These are phyloP conservation scores for Arbacia lixula DNA, from an alignment of 53 echinoderm and acorn worm genomes.

Conservation along the genomic window DNA sequence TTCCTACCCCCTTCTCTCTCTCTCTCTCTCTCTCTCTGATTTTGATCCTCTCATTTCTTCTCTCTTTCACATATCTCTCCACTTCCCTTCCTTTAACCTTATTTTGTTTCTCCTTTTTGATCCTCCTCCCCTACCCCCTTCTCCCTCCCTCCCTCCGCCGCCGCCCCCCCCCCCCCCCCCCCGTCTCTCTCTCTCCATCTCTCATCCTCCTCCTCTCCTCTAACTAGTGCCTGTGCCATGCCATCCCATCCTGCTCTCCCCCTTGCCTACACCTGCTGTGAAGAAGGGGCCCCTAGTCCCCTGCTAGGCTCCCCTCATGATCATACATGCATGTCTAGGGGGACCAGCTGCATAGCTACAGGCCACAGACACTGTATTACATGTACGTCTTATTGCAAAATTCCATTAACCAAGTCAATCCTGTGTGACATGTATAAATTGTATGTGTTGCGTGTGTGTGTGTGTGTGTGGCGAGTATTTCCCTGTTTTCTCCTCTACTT, in stretches of 20 bases:
- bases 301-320: constrained; percentile 19
- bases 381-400: constrained; percentile 44
- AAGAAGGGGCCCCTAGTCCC: constrained; percentile 5
- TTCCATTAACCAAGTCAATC: constrained; percentile 24
- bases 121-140: neutral
- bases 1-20: neutral
- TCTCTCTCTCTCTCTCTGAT: neutral
- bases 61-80: neutral
- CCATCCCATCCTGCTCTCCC: neutral
- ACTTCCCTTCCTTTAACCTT: neutral
- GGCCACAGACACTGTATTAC: constrained; percentile 36
- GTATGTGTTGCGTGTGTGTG: constrained; percentile 7
- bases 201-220: neutral
- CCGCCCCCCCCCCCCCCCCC: too few species aligned
- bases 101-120: neutral
- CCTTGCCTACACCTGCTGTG: constrained; percentile 26
- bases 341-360: constrained; percentile 51
- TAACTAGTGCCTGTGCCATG: neutral
- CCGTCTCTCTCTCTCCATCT: constrained; percentile 7
- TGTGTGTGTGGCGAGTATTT: too few species aligned
- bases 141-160: neutral
- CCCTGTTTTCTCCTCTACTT: too few species aligned
- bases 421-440: neutral
- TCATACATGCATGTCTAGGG: constrained; percentile 43
- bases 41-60: neutral